A percentile compares a stretch with the other conserved stretches of the same genome.
Conservation (phyloP, 2,888 invertebrate genomes). For the Diarsia dahlii region DNA sequence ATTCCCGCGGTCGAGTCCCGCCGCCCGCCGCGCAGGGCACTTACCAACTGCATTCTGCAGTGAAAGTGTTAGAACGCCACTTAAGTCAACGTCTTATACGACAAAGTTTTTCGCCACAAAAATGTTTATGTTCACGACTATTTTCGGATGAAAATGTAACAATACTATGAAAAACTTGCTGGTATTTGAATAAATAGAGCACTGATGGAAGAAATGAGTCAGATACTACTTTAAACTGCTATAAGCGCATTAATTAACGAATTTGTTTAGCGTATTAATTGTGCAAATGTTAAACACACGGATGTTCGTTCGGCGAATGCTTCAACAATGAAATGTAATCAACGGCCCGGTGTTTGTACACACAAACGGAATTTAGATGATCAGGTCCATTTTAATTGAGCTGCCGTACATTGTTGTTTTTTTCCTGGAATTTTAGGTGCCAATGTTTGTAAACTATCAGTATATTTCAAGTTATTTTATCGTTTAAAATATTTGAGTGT, state of each 20-base stretch:
- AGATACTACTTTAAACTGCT: neutral
- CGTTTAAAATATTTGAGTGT: neutral
- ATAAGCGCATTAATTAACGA: slow-evolving; percentile 10
- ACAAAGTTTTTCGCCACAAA: slow-evolving; percentile 26
- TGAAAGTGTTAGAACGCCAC: slow-evolving; percentile 49
- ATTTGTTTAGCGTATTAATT: slow-evolving; percentile 24
- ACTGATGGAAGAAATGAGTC: neutral
- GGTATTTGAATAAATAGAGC: slow-evolving; percentile 4
- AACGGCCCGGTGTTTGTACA: slow-evolving; percentile 36
- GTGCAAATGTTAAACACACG: slow-evolving; percentile 32
- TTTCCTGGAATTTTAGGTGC: neutral
- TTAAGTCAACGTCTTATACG: slow-evolving; percentile 48
- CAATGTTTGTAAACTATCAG: neutral
- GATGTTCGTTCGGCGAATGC: slow-evolving; percentile 31
- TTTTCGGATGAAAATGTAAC: slow-evolving; percentile 15
- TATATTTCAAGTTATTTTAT: neutral
- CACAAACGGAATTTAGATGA: slow-evolving; percentile 53
- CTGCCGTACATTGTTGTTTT: slow-evolving; percentile 21
- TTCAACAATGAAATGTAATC: slow-evolving; percentile 45
- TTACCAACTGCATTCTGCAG: slow-evolving; percentile 57
- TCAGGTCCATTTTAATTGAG: slow-evolving; percentile 38
- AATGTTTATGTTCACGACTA: slow-evolving; percentile 15
- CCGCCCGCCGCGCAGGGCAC: slow-evolving; percentile 23
- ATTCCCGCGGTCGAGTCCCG: slow-evolving; percentile 42
- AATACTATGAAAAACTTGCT: neutral